phyloP scores from a whole-genome alignment of 2,888 invertebrate genomes.

The Thecocarcelia acutangulata region DNA sequence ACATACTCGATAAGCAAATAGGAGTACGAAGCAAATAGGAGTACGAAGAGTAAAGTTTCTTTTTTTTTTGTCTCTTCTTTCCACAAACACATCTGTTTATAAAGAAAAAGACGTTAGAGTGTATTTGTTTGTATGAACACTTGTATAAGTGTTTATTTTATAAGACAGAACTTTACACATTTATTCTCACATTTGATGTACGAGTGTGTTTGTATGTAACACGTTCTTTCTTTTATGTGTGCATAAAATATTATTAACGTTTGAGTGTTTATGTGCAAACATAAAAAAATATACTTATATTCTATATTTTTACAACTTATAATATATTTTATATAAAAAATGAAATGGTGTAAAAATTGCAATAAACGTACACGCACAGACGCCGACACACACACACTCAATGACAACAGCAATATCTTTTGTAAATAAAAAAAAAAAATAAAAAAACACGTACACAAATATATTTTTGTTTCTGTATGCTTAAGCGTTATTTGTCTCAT shows the following conservation, averaged over 20 bases:
- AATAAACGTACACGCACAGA: conserved; percentile 25
- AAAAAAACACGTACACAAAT: neutral
- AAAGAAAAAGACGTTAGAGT: neutral
- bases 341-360: conserved; percentile 28
- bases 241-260: conserved; percentile 21
- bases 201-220: neutral
- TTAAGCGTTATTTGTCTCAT: conserved; percentile 3
- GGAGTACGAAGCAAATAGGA: too few species aligned
- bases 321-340: conserved; percentile 47
- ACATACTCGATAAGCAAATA: conserved; percentile 7
- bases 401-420: too few species aligned
- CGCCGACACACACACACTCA: neutral
- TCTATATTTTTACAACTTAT: conserved; percentile 51
- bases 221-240: neutral
- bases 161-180: conserved; percentile 19
- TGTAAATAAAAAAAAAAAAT: neutral
- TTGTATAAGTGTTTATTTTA: conserved; percentile 46
- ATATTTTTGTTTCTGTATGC: neutral
- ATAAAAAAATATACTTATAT: conserved; percentile 51
- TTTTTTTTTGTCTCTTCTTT: neutral
- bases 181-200: neutral
- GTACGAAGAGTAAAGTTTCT: neutral
- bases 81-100: neutral
- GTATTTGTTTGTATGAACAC: conserved; percentile 8
- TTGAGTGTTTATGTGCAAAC: conserved; percentile 43